Conservation (phyloP, 2,888 invertebrate species). For the Malachius bipustulatus region DNA sequence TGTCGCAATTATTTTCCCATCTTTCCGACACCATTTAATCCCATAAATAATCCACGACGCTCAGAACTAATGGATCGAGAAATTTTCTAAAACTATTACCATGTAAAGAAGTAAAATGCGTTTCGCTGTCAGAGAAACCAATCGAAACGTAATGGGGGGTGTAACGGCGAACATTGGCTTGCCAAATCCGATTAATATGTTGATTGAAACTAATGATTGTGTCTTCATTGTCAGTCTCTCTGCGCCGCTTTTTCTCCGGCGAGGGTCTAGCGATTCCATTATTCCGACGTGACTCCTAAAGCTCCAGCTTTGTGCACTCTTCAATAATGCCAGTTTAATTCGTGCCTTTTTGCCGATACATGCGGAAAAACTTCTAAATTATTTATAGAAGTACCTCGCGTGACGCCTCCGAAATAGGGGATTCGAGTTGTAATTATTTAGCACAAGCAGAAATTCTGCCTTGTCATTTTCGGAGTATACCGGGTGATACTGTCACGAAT, state of each 20-base stretch:
- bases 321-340: neutral
- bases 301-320: conserved; percentile 11
- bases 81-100: conserved; percentile 11
- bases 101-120: conserved; percentile 14
- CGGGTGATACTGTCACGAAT: too few species aligned
- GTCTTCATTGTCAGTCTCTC: conserved; percentile 32
- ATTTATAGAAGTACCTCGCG: too few species aligned
- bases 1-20: too few species aligned
- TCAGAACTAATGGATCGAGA: conserved; percentile 1
- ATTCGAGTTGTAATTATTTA: too few species aligned
- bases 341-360: too few species aligned
- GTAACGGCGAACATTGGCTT: conserved; percentile 25
- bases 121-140: conserved; percentile 18
- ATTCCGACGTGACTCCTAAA: conserved; percentile 33
- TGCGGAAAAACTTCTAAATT: neutral
- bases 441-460: too few species aligned
- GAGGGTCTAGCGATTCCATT: conserved; percentile 31
- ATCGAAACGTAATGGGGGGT: conserved; percentile 30
- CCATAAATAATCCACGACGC: too few species aligned
- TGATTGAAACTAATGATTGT: conserved; percentile 36
- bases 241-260: conserved; percentile 22
- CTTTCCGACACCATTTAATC: too few species aligned
- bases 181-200: conserved; percentile 34
- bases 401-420: too few species aligned
- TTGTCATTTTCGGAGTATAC: too few species aligned